A percentile compares a stretch with the other conserved stretches of the same genome.
Conservation (phyloP, 2,113 vertebrate genomes). For the Podarcis cretensis region DNA sequence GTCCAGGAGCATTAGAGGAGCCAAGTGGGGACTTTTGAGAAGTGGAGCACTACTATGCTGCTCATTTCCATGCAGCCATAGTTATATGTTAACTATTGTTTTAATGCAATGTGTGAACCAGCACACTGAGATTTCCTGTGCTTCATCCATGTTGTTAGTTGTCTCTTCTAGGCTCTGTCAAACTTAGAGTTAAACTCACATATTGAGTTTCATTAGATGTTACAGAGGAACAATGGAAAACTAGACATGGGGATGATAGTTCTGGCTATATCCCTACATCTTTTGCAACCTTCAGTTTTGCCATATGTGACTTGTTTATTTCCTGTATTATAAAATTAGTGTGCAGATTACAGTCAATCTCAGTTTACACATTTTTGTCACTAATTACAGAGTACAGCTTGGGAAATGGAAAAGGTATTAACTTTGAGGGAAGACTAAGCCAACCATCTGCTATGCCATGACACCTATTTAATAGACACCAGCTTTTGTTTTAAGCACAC, state of each 20-base stretch:
- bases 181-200: neutral
- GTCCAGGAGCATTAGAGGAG: too few relatives aligned
- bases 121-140: neutral
- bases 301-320: neutral
- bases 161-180: too few relatives aligned
- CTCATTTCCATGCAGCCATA: too few relatives aligned
- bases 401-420: slow-evolving; percentile 26
- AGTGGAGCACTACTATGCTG: too few relatives aligned
- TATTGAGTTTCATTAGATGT: neutral
- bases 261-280: neutral
- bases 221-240: neutral
- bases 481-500: slow-evolving; percentile 20
- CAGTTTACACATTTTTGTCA: neutral
- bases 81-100: too few relatives aligned
- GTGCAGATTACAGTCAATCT: neutral
- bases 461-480: neutral
- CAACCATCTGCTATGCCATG: neutral
- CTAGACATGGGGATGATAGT: neutral
- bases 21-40: too few relatives aligned
- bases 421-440: neutral
- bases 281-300: neutral
- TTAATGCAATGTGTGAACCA: neutral
- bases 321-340: neutral
- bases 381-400: neutral
- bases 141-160: neutral